phyloP scores from a whole-genome alignment of 2,113 vertebrate species.

The Carlito syrichta region DNA sequence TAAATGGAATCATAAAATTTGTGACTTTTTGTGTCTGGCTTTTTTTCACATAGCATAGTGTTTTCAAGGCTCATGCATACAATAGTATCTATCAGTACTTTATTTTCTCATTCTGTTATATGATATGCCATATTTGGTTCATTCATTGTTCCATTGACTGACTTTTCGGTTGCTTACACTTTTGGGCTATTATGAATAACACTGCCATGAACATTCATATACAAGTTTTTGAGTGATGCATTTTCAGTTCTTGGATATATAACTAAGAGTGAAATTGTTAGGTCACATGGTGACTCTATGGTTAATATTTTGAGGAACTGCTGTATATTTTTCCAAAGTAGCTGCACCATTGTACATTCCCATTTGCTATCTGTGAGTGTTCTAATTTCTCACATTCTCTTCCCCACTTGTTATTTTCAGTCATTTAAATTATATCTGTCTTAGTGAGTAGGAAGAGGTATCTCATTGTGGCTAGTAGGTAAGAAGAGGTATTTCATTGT shows the following conservation, averaged over 20 bases:
- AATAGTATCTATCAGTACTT: background rate
- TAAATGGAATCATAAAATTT: background rate
- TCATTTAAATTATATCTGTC: background rate
- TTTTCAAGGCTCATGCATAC: background rate
- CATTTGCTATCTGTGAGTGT: background rate
- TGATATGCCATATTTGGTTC: background rate
- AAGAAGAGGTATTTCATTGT: background rate
- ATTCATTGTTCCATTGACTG: background rate
- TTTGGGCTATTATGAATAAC: background rate
- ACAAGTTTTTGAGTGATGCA: background rate
- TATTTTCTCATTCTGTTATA: background rate
- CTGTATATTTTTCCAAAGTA: background rate
- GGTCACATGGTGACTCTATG: background rate
- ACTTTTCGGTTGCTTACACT: background rate
- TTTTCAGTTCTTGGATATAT: background rate
- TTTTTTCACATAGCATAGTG: background rate
- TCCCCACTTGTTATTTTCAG: background rate
- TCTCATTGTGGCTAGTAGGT: background rate
- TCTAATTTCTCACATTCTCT: background rate
- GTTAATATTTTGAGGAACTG: background rate
- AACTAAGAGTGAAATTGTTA: background rate
- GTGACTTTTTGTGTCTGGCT: background rate
- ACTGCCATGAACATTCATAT: background rate
- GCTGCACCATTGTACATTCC: background rate
- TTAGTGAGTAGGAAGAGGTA: background rate